These are phyloP conservation scores for Imbricaverruca yamaguchii DNA, from an alignment of 2,888 invertebrate species.

Conservation along the genomic window DNA sequence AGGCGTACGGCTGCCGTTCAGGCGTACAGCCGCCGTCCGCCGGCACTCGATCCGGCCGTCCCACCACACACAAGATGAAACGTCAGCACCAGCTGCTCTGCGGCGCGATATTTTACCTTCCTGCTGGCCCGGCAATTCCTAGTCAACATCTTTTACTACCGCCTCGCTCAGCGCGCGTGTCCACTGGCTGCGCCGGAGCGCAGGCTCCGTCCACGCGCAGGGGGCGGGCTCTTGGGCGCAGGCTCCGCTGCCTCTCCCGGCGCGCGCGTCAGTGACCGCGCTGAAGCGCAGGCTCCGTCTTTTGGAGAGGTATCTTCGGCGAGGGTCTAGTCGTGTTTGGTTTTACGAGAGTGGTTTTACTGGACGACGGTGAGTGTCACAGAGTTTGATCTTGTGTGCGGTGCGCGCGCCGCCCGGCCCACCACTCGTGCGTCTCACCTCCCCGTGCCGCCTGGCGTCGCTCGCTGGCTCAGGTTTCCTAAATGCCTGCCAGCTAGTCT, in stretches of 20 bases:
- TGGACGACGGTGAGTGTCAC: not conserved
- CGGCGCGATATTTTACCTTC: not conserved
- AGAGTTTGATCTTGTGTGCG: conserved; percentile 12
- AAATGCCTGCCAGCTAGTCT: not conserved
- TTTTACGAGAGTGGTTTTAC: conserved; percentile 5
- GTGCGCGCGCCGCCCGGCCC: not conserved
- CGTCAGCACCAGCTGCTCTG: not conserved
- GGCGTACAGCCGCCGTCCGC: too few relatives aligned
- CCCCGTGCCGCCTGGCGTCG: not conserved
- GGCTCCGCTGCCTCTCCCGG: too few relatives aligned
- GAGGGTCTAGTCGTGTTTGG: not conserved
- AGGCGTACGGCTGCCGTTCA: not conserved
- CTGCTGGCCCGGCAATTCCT: not conserved
- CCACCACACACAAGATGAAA: not conserved
- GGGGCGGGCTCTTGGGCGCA: too few relatives aligned
- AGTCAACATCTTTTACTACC: not conserved
- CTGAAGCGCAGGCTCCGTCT: not conserved
- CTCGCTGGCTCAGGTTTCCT: not conserved
- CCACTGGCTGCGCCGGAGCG: too few relatives aligned
- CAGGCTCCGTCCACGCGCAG: too few relatives aligned
- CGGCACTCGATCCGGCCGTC: not conserved
- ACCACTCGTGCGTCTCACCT: not conserved
- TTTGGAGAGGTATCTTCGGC: not conserved
- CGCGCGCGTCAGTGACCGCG: too few relatives aligned
- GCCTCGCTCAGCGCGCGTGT: not conserved